Base-by-base conservation (phyloP, 2,797 vertebrate genomes). In the Cyclura pinguis region DNA sequence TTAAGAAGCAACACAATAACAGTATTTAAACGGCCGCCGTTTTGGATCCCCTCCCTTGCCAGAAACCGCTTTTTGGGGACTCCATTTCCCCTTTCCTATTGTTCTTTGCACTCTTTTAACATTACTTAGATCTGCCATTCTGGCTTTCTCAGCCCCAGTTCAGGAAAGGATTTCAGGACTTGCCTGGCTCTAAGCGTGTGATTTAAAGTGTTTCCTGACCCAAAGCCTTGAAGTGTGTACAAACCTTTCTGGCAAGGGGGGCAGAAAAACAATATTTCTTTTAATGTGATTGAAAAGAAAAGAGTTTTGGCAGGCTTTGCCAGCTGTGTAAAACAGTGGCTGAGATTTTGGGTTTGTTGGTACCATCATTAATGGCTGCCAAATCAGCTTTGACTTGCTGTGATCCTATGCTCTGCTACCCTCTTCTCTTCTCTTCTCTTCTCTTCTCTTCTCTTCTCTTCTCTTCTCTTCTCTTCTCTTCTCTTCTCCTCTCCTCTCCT, bases 181-280 rank as follows among this genome's bases (percentile, higher is more conserved):
- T 24, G 59, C 35, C 67, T 80, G 42, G 73, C 85, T 47, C 16
- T 38, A 9, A 77, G 73, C 14, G 2, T 24, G 59, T 52, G 38
- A 64, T 87, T 87, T 80, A 22, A 87, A 87, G 72, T 29, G 5
- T 86, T 86, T 76, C 72, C 85, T 76, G 72, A 76, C 72, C 59
- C 72, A 86, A 59, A 76, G 57, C 29, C 42, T 80, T 87, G 32
- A 42, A 87, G 59, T 22, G n/a, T 32, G 10, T 67, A 78, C 32
- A 87, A 87, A 87, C 29, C 32, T 18, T 29, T 50, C 9, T 62
- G 59, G 59, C 4, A 62, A 6, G 50, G 76, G 59, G 64, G 80
- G 24, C 16, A 13, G n/a, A 18, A 57, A 47, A 74, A 35, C 1
- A 38, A 47, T 59, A 59, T 22, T 62, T 20, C 59, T 20, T 87